Base-by-base conservation (phyloP, 2,113 vertebrate species). In the Megaleporinus macrocephalus region DNA sequence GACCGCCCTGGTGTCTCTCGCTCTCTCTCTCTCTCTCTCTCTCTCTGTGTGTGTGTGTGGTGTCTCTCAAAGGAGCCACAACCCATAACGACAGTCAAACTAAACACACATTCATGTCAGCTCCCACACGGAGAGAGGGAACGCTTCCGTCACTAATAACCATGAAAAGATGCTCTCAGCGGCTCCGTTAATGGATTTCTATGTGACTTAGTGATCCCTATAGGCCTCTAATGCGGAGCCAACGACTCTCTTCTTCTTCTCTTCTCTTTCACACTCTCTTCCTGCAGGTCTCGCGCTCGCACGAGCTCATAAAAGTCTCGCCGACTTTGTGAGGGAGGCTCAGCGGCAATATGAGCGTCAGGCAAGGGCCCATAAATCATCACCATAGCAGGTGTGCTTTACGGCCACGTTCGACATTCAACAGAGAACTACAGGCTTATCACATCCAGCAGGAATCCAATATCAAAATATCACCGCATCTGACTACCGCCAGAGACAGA, bases 331-430 rank as follows among this genome's bases (percentile, higher is more conserved):
- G 74, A 59, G 80, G 76, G 77, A 59, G 29, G 3, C 65, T 47
- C 82, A 16, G 77, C 27, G 0, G 18, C 18, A 44, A 78, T 81
- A 74, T 73, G 78, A 36, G 49, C 20, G 24, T n/a, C 29, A 26
- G 16, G 44, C 20, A 53, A 82, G 71, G 57, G 26, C 73, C 68
- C 73, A 77, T 79, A 80, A 83, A 72, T 80, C 81, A 78, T 24
- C 18, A 14, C 55, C 15, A 66, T 29, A 61, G 53, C 62, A 44
- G 80, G 49, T 57, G 62, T 57, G 61, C 79, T 24, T 30, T 27
- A 47, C n/a, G 55, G 20, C 47, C 61, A 22, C 70, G 16, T 65
- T 74, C 15, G 30, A 53, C 66, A 49, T 57, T 72, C 77, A 47
- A 41, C 30, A 73, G 53, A 51, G 13, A 26, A 29, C 16, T 24